A percentile compares a stretch with the other conserved stretches of the same genome.
Evolutionary conservation across 2,797 vertebrate genomes (phyloP).

Genomic region (Enteromius radiatus): DNA sequence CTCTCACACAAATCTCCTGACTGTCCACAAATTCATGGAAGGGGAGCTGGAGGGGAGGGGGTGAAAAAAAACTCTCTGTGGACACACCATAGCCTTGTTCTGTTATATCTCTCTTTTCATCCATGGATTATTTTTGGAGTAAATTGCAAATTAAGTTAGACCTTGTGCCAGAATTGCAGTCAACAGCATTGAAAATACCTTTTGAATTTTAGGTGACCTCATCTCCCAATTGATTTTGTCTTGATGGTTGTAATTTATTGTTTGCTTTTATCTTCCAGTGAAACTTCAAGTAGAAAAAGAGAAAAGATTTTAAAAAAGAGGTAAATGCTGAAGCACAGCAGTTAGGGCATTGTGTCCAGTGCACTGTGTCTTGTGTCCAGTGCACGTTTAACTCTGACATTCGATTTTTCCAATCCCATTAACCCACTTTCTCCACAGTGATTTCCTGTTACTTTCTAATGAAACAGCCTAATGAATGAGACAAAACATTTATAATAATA

Average conservation of each 20-base stretch:
- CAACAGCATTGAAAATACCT: conserved; percentile 21
- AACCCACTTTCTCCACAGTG: not conserved
- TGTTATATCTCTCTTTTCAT: conserved; percentile 45
- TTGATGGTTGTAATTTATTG: conserved; percentile 8
- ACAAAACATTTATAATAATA: not conserved
- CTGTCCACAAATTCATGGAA: conserved; percentile 31
- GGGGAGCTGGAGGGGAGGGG: not conserved
- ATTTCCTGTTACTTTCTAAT: not conserved
- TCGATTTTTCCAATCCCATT: not conserved
- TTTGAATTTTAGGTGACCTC: conserved; percentile 22
- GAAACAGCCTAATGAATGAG: not conserved
- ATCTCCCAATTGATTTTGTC: conserved; percentile 11
- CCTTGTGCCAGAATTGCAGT: conserved; percentile 27
- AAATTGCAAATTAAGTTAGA: conserved; percentile 40
- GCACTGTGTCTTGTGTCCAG: not conserved
- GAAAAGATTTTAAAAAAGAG: not conserved
- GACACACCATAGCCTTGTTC: conserved; percentile 34
- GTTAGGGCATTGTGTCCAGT: not conserved
- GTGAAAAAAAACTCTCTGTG: conserved; percentile 15
- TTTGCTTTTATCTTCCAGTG: not conserved
- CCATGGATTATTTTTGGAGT: conserved; percentile 43
- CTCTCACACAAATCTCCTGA: conserved; percentile 39
- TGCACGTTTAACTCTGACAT: not conserved
- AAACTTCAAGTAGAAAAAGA: not conserved
- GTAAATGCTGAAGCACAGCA: not conserved